These are phyloP conservation scores for Brenthis hecate DNA, from an alignment of 2,888 invertebrate genomes.

Conservation along the genomic window DNA sequence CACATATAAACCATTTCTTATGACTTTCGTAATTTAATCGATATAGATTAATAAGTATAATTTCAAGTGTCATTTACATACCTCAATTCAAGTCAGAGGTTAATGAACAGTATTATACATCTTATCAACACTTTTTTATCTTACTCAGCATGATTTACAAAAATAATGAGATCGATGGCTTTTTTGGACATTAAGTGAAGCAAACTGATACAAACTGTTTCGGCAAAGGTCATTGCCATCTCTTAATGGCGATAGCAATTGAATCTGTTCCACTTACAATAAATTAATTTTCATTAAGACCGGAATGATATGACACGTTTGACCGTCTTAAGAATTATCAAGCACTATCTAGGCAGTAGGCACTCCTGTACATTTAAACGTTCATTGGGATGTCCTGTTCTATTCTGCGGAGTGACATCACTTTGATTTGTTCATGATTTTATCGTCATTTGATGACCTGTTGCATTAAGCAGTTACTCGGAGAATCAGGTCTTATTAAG, in stretches of 20 bases:
- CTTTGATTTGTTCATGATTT: conserved; percentile 53
- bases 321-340: conserved; percentile 52
- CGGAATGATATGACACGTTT: conserved; percentile 59
- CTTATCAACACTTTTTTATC: not conserved
- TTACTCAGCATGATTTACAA: not conserved
- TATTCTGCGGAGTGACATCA: conserved; percentile 57
- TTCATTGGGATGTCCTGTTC: conserved; percentile 57
- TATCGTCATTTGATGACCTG: conserved; percentile 47
- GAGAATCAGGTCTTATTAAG: conserved; percentile 31
- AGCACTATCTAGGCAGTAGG: conserved; percentile 23
- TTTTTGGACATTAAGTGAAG: conserved; percentile 10
- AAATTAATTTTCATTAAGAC: conserved; percentile 76
- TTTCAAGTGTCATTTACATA: not conserved
- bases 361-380: conserved; percentile 36
- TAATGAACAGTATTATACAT: not conserved
- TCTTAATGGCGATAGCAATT: conserved; percentile 76
- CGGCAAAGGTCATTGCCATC: conserved; percentile 75
- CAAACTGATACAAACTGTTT: conserved; percentile 58
- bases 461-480: conserved; percentile 38
- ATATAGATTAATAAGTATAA: not conserved
- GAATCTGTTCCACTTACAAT: conserved; percentile 81
- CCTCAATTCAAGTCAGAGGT: conserved; percentile 5
- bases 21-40: too few species aligned
- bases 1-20: too few species aligned
- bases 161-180: not conserved